phyloP scores from a whole-genome alignment of 2,113 vertebrate genomes.

The Eptesicus fuscus region DNA sequence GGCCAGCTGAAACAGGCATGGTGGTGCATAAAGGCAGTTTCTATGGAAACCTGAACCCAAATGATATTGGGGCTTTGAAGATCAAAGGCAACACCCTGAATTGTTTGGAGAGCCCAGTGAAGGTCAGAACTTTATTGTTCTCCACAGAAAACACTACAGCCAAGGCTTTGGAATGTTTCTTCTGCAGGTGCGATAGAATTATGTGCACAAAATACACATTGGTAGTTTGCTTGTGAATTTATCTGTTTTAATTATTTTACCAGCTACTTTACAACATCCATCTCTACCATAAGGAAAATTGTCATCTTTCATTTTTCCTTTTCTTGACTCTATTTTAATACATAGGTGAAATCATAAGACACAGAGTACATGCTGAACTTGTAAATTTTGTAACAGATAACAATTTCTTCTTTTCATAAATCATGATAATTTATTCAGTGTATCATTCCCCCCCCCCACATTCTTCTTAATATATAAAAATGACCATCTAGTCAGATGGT shows the following conservation, averaged over 20 bases:
- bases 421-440: neutral
- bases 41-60: constrained; percentile 61
- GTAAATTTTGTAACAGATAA: neutral
- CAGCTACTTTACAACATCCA: neutral
- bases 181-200: constrained; percentile 7
- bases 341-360: neutral
- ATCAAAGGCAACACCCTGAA: constrained; percentile 47
- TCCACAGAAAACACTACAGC: constrained; percentile 2
- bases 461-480: neutral
- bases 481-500: neutral
- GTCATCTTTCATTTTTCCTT: neutral
- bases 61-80: constrained; percentile 8
- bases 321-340: constrained; percentile 31
- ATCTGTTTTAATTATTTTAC: constrained; percentile 37
- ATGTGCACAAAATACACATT: neutral
- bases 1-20: constrained; percentile 15
- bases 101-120: constrained; percentile 27
- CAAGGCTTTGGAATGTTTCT: constrained; percentile 36
- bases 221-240: neutral
- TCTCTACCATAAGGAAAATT: constrained; percentile 9
- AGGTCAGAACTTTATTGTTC: constrained; percentile 47
- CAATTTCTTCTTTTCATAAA: neutral
- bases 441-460: neutral
- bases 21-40: constrained; percentile 54
- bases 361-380: neutral